A percentile compares a stretch with the other conserved stretches of the same genome.
Conservation (phyloP, 1,140 invertebrate genomes). For the Lethrus apterus region DNA sequence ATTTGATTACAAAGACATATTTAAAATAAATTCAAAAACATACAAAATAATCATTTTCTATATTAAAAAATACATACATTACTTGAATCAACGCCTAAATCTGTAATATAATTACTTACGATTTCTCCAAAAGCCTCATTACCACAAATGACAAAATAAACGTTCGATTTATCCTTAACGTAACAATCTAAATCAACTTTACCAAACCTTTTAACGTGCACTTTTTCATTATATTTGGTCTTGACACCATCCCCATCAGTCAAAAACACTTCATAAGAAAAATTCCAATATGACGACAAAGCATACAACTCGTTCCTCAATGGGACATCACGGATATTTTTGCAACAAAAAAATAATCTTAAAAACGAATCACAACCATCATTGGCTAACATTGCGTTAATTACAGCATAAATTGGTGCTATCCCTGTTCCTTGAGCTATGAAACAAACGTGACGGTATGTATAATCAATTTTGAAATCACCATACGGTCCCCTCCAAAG, state of each 20-base stretch:
- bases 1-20: no score
- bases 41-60: constrained; percentile 3
- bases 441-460: constrained; percentile 48
- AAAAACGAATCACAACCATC: constrained; percentile 56
- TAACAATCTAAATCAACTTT: constrained; percentile 14
- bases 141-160: constrained; percentile 23
- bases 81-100: constrained; percentile 6
- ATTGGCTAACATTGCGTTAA: constrained; percentile 51
- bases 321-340: constrained; percentile 46
- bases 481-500: constrained; percentile 62
- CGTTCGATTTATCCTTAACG: constrained; percentile 15
- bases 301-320: constrained; percentile 50
- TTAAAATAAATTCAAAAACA: no score
- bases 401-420: constrained; percentile 56
- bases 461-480: constrained; percentile 46
- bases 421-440: constrained; percentile 64
- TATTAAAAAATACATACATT: constrained; percentile 20
- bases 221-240: constrained; percentile 33
- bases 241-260: constrained; percentile 33
- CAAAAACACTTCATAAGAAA: constrained; percentile 52
- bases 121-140: constrained; percentile 18
- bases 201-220: constrained; percentile 19
- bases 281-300: constrained; percentile 57
- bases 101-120: constrained; percentile 1
- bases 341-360: constrained; percentile 51